A percentile compares a stretch with the other conserved stretches of the same genome.
These are phyloP conservation scores for Cricetomys ansorgei DNA, from an alignment of 2,113 vertebrate species.

Conservation along the genomic window DNA sequence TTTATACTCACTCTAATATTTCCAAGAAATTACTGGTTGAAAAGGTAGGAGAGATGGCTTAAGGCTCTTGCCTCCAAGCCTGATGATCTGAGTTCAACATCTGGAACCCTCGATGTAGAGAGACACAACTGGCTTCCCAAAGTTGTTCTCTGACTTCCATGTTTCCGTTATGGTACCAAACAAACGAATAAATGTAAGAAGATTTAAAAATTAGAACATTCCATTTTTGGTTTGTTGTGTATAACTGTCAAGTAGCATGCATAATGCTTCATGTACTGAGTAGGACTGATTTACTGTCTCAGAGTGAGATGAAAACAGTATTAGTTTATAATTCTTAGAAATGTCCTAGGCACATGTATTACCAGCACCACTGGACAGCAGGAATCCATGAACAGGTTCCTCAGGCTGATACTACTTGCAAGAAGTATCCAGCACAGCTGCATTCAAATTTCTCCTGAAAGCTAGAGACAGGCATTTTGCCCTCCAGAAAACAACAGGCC, in stretches of 20 bases:
- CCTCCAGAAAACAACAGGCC: not conserved
- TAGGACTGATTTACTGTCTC: not conserved
- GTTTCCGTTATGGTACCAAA: not conserved
- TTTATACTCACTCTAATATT: not conserved
- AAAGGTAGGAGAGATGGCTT: not conserved
- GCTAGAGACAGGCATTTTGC: not conserved
- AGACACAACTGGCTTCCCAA: not conserved
- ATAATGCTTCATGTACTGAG: not conserved
- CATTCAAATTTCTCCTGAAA: not conserved
- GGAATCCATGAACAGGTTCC: not conserved
- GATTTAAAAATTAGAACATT: not conserved
- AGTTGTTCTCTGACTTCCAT: not conserved
- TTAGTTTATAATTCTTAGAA: not conserved
- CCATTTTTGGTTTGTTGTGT: not conserved
- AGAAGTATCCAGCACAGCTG: not conserved
- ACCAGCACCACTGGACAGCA: not conserved
- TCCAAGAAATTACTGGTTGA: not conserved
- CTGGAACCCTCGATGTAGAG: not conserved
- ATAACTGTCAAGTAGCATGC: not conserved
- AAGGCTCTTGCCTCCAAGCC: not conserved
- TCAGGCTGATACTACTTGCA: not conserved
- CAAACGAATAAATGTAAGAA: not conserved
- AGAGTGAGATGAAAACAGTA: not conserved
- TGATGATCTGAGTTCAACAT: not conserved
- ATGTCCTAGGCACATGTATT: not conserved